phyloP scores from a whole-genome alignment of 2,888 invertebrate species.

The Merodon equestris region DNA sequence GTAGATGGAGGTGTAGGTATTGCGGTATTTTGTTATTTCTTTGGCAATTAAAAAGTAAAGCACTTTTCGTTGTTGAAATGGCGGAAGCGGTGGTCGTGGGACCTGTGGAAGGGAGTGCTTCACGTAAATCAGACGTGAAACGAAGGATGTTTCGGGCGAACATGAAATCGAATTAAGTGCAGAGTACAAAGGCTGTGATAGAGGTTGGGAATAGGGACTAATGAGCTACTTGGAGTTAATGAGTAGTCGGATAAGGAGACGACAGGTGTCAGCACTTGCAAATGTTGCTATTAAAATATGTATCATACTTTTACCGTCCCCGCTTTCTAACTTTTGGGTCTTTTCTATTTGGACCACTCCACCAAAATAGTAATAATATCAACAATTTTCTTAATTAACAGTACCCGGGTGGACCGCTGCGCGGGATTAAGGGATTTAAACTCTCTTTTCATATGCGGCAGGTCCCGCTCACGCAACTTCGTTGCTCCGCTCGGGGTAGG shows the following conservation, averaged over 20 bases:
- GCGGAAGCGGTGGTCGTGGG: no score
- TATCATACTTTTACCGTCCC: no score
- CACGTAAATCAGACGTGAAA: slow-evolving; percentile 21
- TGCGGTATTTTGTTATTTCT: slow-evolving; percentile 8
- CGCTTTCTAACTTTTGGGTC: no score
- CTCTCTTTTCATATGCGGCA: no score
- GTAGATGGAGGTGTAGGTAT: neutral
- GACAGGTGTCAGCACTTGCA: slow-evolving; percentile 24
- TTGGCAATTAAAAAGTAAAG: slow-evolving; percentile 27
- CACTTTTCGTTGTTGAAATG: neutral
- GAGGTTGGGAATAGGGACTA: neutral
- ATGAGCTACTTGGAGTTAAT: slow-evolving; percentile 2
- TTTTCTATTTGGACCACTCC: no score
- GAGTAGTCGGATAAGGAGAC: slow-evolving; percentile 16
- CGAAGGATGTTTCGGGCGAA: slow-evolving; percentile 7
- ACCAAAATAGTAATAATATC: no score
- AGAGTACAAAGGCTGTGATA: neutral
- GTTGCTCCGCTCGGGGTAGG: no score
- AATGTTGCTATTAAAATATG: no score
- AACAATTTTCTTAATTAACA: no score
- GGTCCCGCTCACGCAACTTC: no score
- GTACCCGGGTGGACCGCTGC: no score
- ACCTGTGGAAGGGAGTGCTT: neutral
- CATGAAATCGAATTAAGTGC: slow-evolving; percentile 19
- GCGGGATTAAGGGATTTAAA: no score